These are phyloP conservation scores for Oreonectes daqikongensis DNA, from an alignment of 2,797 vertebrate genomes.

Conservation along the genomic window DNA sequence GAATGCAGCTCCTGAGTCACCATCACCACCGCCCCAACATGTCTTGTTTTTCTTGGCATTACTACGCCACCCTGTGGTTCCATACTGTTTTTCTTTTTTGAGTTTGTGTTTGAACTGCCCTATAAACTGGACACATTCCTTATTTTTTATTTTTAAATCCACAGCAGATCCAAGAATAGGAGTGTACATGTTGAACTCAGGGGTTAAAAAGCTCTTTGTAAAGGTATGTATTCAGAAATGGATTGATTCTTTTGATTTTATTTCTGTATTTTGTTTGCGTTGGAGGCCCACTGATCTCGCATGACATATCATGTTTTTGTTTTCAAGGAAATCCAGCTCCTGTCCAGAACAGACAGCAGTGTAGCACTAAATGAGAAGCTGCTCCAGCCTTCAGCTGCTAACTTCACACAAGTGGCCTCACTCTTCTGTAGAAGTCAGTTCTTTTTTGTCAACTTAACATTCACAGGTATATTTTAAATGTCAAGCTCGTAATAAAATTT, in stretches of 20 bases:
- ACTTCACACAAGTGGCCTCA: conserved; percentile 90
- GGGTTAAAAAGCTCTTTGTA: conserved; percentile 85
- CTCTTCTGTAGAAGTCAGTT: conserved; percentile 87
- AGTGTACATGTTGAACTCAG: conserved; percentile 91
- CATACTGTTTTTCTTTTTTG: not conserved
- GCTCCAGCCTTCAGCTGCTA: conserved; percentile 83
- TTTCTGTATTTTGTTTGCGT: not conserved
- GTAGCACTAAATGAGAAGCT: conserved; percentile 84
- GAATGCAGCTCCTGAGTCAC: not conserved
- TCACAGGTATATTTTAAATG: not conserved
- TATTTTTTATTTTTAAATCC: conserved; percentile 18
- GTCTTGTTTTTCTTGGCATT: not conserved
- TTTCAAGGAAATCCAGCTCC: conserved; percentile 84
- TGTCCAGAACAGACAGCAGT: conserved; percentile 79
- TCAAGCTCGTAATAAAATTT: not conserved
- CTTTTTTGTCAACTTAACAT: not conserved
- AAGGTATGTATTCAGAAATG: conserved; percentile 80
- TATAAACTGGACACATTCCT: not conserved
- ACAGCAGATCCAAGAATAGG: conserved; percentile 78
- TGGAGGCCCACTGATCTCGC: not conserved
- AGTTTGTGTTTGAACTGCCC: not conserved
- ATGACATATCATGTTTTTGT: conserved; percentile 16
- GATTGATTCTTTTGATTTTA: conserved; percentile 9
- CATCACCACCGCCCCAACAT: not conserved
- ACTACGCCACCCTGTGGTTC: conserved; percentile 8